Base-by-base conservation (phyloP, 2,797 vertebrate species). In the Notoglanidium macrostoma region DNA sequence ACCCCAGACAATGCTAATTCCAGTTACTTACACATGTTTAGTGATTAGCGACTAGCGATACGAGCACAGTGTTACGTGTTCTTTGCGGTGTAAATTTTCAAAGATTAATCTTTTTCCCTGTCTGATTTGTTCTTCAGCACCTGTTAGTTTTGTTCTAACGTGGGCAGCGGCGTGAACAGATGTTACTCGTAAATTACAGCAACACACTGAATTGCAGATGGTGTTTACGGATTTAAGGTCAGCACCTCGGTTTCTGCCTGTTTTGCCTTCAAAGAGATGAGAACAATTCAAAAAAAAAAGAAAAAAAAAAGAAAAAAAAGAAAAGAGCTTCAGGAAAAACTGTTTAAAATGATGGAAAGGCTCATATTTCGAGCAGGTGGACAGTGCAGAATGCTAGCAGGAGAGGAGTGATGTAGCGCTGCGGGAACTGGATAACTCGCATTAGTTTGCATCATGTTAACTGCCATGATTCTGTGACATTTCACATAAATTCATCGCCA, bases 221-320 rank as follows among this genome's bases (percentile, higher is more conserved):
- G 77, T 79, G 77, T 79, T 79, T 79, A 79, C 55, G 54, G 77
- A 79, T 59, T 79, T 79, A 79, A 79, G 77, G 77, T 79, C 77
- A 79, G 77, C 29, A 26, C 77, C 77, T 79, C 54, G 0, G 54
- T 59, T 59, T 79, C 54, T 59, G 77, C 32, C 54, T 79, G 21
- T 40, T 57, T 40, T 79, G 32, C 54, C 77, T 79, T 79, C 19
- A 59, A 76, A 76, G 73, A 19, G 46, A 15, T 1, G 70, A 46
- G 23, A 26, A 46, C 6, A 29, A 59, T 59, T 79, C 54, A 57
- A 78, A 57, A 29, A 35, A 57, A 78, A n/a, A 46, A 59, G 59
- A 59, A n/a, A 40, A 59, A 79, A 59, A 79, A 59, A n/a, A 40
- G 40, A 59, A 59, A 79, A 59, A n/a, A 40, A 59, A 59, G 32